Base-by-base conservation (phyloP, 1,140 invertebrate genomes). In the Thrips palmi region DNA sequence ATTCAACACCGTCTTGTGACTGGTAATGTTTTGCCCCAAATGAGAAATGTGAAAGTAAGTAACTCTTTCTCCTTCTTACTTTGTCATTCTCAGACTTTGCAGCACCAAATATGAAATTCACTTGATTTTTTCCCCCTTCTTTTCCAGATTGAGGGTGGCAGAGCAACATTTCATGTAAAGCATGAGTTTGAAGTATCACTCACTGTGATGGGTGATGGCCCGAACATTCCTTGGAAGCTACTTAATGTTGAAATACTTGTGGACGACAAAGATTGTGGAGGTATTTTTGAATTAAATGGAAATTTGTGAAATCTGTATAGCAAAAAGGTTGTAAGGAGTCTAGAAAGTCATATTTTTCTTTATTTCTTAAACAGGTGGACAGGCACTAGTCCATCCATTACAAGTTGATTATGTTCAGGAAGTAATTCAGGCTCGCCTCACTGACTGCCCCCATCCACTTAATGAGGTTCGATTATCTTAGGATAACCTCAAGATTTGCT, bases 121-220 rank as follows among this genome's bases (percentile, higher is more conserved):
- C 23, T 27, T 28, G 1, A n/a, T n/a, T n/a, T n/a, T n/a, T n/a
- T n/a, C n/a, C n/a, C 42, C 45, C 41, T 38, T 47, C 31, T 43
- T 52, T 58, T 57, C 47, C 52, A 73, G 70, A 83, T 83, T 53
- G 85, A 88, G 52, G 77, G 84, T 63, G 92, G 92, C 11, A 65
- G 89, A 44, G 92, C 96, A 11, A 91, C 80, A 24, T 96, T 97
- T 59, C 71, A 77, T 47, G 87, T 97, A 2, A 83, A 93, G 41
- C 83, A 96, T 60, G 93, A 97, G 59, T 97, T 97, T 63, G 83
- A 86, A 59, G 86, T 87, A 1, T 77, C 87, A 0, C 62, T 97
- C 20, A 97, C 93, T 6, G 74, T 97, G n/a, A 92, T 97, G 80
- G 89, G 92, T 12, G 93, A 97, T 60, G 80, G 76, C 21, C 71